These are phyloP conservation scores for Pristionchus mayeri DNA, from an alignment of 2,888 invertebrate species.

Conservation along the genomic window DNA sequence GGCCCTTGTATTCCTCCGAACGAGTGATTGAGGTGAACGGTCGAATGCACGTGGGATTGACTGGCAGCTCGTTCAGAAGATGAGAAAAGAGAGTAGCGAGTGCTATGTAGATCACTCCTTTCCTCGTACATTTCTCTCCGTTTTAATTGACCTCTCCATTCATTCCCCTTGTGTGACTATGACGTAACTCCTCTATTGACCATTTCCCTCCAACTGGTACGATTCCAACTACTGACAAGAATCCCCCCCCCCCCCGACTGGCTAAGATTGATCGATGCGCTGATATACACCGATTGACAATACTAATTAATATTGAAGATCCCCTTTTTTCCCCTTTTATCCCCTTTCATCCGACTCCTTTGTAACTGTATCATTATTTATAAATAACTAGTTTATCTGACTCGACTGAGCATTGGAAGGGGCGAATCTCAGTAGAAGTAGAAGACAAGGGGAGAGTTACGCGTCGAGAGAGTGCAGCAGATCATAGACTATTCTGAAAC, in stretches of 20 bases:
- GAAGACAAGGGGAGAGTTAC: background rate
- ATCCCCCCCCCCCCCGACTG: background rate
- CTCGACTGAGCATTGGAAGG: background rate
- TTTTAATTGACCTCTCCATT: background rate
- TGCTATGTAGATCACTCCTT: background rate
- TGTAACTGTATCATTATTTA: constrained; percentile 37
- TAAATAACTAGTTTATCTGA: constrained; percentile 15
- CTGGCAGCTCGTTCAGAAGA: constrained; percentile 39
- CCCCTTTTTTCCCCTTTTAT: background rate
- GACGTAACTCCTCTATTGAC: background rate
- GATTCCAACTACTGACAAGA: background rate
- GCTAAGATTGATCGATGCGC: constrained; percentile 24
- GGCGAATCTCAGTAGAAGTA: background rate
- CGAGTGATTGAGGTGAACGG: constrained; percentile 33
- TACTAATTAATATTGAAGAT: constrained; percentile 15
- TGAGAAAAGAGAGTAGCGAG: background rate
- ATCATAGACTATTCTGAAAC: constrained; percentile 6
- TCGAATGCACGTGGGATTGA: background rate
- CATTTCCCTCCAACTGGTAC: constrained; percentile 19
- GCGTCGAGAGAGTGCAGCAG: constrained; percentile 18
- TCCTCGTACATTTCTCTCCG: background rate
- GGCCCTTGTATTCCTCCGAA: background rate
- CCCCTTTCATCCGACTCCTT: background rate
- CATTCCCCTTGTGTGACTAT: background rate
- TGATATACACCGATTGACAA: constrained; percentile 26